Evolutionary conservation across 2,113 vertebrate genomes (phyloP), one percentile per base, ranked within the genome.

Genomic region (Ceuthmochares aereus): DNA sequence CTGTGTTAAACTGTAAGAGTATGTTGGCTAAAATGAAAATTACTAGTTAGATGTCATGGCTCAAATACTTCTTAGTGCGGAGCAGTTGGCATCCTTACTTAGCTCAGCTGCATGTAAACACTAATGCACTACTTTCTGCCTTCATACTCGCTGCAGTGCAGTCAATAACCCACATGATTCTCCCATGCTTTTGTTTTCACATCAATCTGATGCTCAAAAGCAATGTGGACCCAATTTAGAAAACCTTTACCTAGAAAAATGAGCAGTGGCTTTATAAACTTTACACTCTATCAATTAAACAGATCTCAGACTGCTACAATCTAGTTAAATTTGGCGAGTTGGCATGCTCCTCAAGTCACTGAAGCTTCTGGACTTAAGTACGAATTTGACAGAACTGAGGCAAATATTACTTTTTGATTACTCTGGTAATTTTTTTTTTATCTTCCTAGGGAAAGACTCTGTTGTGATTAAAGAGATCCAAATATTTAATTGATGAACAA

Each of bases 81-180:
- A 95, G 54, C 81, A 87, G 79, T 85, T 87, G 84, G 58, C 66
- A 64, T 72, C 54, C 58, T 91, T 91, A 82, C 82, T 95, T 82
- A 94, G 62, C 87, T 91, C 93, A 79, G 87, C 49, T 79, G 78
- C 68, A 47, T 85, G 49, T 68, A 87, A 94, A 93, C 70, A 72
- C 29, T 82, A 93, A 93, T 76, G 78, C 34, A 75, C 58, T 85
- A 49, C 27, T 87, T 87, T 90, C 78, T 93, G 90, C 75, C 40
- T 89, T 56, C 5, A 8, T 52, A 56, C 67, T 70, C 70, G 84
- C 90, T 73, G 85, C 82, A 85, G 92, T 0, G 78, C 62, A 93
- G 78, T 87, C 94, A 94, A 93, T 89, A 94, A 93, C n/a, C 74
- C 90, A 22, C 76, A 80, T 80, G 74, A 85, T 94, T 95, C 78